Evolutionary conservation across 1,140 invertebrate genomes (phyloP), one percentile per base, ranked within the genome.

Genomic region (Pantala flavescens): DNA sequence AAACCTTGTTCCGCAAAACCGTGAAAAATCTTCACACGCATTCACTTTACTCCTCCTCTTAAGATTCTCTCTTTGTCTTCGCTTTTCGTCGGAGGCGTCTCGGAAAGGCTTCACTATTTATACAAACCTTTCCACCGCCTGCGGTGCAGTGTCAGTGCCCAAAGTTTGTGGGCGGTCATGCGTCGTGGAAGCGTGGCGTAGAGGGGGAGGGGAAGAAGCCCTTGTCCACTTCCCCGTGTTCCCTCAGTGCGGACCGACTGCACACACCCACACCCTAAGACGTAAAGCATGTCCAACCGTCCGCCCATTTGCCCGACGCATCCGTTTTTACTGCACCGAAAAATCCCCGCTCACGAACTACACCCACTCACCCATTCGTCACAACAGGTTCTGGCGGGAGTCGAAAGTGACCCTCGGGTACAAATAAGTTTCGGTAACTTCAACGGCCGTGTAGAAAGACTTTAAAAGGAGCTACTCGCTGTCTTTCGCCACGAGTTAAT

Each of bases 391-490:
- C 49, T 5, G 49, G 16, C 49, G 12, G 12, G 49, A 16, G 49
- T 19, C 49, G 14, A 21, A 14, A 63, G 49, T 63, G 49, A 21
- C 49, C 49, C 3, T 63, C 49, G 49, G n/a, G n/a, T 19, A 63
- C 49, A 63, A 63, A 63, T 63, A 63, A 63, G 49, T 63, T 63
- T 63, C 49, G 49, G 49, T 63, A 21, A 63, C 49, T 63, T 63
- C 49, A 63, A 63, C 49, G 49, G 49, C n/a, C 49, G 49, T 21
- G 49, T 19, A 63, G 49, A 63, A 63, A 63, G 12, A 12, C 3
- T 5, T 21, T 63, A 3, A 3, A 7, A 63, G 49, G 12, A 19
- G 14, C n/a, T 63, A 19, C n/a, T 21, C 49, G 49, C 14, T 63
- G 49, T 21, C 49, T 3, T 63, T 21, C 49, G 49, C 12, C 49